These are phyloP conservation scores for Pelecanus crispus DNA, from an alignment of 2,113 vertebrate species.

Conservation along the genomic window DNA sequence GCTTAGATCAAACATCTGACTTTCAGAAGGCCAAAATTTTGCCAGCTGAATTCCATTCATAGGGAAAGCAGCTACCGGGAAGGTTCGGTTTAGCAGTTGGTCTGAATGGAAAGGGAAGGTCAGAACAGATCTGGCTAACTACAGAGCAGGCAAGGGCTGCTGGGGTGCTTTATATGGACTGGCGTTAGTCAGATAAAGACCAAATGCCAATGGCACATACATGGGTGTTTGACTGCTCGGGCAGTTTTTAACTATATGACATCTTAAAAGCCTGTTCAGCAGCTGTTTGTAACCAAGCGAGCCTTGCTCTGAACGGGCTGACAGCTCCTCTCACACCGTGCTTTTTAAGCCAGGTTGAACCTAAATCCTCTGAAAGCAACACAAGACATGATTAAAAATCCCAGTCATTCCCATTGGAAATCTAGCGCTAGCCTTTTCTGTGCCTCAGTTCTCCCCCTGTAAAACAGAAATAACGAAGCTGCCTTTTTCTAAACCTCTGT, in stretches of 20 bases:
- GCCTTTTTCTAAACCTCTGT: not conserved
- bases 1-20: not conserved
- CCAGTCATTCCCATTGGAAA: not conserved
- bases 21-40: not conserved
- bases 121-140: not conserved
- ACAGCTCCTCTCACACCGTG: not conserved
- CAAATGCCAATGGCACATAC: not conserved
- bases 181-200: not conserved
- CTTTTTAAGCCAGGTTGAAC: not conserved
- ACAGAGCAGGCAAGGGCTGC: not conserved
- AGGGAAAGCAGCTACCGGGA: not conserved
- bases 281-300: not conserved
- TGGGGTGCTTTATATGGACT: not conserved
- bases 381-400: not conserved
- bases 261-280: not conserved
- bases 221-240: not conserved
- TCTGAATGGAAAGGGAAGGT: not conserved
- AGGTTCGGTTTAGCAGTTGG: not conserved
- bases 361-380: not conserved
- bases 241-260: not conserved
- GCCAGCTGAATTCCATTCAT: not conserved
- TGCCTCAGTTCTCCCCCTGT: not conserved
- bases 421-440: not conserved
- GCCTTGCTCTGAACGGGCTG: not conserved
- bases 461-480: not conserved